Percentiles rank a stretch among this genome's conserved stretches.
These are phyloP conservation scores for Abrostola triplasia DNA, from an alignment of 2,888 invertebrate species.

Conservation along the genomic window DNA sequence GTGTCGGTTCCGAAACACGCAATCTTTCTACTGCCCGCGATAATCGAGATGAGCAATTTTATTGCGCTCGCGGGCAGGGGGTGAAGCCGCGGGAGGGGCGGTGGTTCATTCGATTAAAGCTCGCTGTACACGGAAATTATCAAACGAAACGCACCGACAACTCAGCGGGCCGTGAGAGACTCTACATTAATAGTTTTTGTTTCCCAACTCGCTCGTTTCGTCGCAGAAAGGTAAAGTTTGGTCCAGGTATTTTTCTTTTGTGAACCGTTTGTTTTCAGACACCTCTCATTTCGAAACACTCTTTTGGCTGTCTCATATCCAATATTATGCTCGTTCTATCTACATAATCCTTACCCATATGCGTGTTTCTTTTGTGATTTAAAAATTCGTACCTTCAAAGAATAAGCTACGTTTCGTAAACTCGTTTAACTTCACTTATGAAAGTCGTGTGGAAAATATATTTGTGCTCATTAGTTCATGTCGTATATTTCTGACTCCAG, in stretches of 20 bases:
- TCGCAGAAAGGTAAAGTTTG: slow-evolving; percentile 73
- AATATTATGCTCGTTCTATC: slow-evolving; percentile 64
- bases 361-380: slow-evolving; percentile 59
- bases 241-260: slow-evolving; percentile 64
- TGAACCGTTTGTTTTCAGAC: slow-evolving; percentile 69
- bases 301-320: slow-evolving; percentile 59
- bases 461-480: slow-evolving; percentile 23
- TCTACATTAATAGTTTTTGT: slow-evolving; percentile 87
- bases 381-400: slow-evolving; percentile 41
- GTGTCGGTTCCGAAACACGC: slow-evolving; percentile 60
- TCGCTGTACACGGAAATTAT: slow-evolving; percentile 85
- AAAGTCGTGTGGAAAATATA: slow-evolving; percentile 37
- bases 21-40: slow-evolving; percentile 64
- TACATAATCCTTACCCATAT: slow-evolving; percentile 56
- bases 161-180: slow-evolving; percentile 82
- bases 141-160: slow-evolving; percentile 86
- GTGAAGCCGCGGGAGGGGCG: slow-evolving; percentile 48
- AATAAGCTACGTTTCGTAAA: slow-evolving; percentile 38
- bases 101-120: slow-evolving; percentile 85
- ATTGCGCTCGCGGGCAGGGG: slow-evolving; percentile 66
- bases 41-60: slow-evolving; percentile 80
- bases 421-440: slow-evolving; percentile 10
- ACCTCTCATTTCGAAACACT: slow-evolving; percentile 68
- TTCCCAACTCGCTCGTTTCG: slow-evolving; percentile 76
- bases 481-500: slow-evolving; percentile 2